Evolutionary conservation across 2,888 invertebrate genomes (phyloP), one percentile per base, ranked within the genome.

Genomic region (Sphaerophoria rueppellii): DNA sequence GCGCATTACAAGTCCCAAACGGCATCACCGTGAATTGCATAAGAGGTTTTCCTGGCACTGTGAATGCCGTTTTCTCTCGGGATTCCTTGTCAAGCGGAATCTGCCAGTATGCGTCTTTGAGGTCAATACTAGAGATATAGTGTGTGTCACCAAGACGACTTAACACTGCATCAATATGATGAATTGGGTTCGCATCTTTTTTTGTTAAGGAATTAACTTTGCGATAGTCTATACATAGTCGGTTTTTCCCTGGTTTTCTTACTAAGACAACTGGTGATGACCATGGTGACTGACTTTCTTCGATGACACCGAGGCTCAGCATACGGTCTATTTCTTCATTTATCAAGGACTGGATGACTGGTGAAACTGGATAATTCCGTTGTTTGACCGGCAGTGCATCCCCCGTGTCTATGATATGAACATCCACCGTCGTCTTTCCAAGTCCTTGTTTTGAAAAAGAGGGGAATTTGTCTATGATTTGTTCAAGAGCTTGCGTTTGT

Each of bases 261-360:
- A 24, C 24, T 24, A 24, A 24, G 24, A 24, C 24, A 24, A 24
- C 24, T 24, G 24, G 11, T 80, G 24, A 24, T 24, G 24, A 24
- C 24, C 24, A 24, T 24, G 24, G 24, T 24, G 24, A 24, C 87
- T 4, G 88, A 88, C 34, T 24, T 24, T 87, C 87, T 57, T 89
- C 89, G 1, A 90, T 87, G 0, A 90, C 87, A 6, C 85, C 88
- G 4, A 87, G 63, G 4, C 58, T 63, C 6, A 90, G 37, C 89
- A 90, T 90, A 5, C 88, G 70, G 40, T 89, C 89, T 1, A 89
- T 82, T 74, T 89, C 88, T 16, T 73, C 70, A 65, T 77, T 71
- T 40, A 88, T 46, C 7, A 78, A 34, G 7, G 60, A 48, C 34
- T 87, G 79, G 9, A 86, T 76, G 7, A 63, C 74, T 1, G 87